phyloP scores from a whole-genome alignment of 2,797 vertebrate species.

The Tapera naevia region DNA sequence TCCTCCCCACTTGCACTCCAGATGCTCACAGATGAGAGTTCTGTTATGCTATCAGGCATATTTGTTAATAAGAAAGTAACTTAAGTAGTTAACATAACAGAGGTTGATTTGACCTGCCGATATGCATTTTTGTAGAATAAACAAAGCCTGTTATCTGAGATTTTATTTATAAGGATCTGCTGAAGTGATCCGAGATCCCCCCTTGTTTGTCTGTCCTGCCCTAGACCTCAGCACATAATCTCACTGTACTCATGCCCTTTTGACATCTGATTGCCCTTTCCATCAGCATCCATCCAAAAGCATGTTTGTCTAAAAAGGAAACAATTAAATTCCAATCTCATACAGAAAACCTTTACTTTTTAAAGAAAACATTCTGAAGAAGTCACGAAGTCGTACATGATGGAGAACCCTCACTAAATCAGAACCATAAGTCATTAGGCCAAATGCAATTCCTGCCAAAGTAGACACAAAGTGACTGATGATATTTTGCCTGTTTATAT shows the following conservation, averaged over 20 bases:
- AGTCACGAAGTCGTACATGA: conserved; percentile 41
- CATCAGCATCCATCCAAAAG: conserved; percentile 78
- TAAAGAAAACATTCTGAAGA: conserved; percentile 75
- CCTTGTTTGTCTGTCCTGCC: conserved; percentile 71
- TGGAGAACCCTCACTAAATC: conserved; percentile 39
- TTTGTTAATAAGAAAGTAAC: conserved; percentile 69
- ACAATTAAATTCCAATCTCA: conserved; percentile 82
- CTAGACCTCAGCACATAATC: conserved; percentile 68
- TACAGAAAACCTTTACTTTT: conserved; percentile 71
- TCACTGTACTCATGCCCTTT: conserved; percentile 58
- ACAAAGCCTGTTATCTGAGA: conserved; percentile 65
- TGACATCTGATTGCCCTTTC: conserved; percentile 77
- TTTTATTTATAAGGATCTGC: conserved; percentile 67
- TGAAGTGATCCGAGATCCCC: conserved; percentile 55
- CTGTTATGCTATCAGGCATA: conserved; percentile 37
- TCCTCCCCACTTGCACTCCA: neutral
- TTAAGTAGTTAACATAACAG: conserved; percentile 67
- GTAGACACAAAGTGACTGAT: conserved; percentile 1
- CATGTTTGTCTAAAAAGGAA: conserved; percentile 84
- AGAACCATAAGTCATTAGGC: conserved; percentile 31
- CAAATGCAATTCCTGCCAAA: conserved; percentile 6
- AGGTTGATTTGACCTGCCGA: conserved; percentile 65
- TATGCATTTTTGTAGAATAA: conserved; percentile 64
- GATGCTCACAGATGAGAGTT: conserved; percentile 23
- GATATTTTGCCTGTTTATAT: conserved; percentile 2